Conservation (phyloP, 2,888 invertebrate genomes). For the Aethes cnicana region DNA sequence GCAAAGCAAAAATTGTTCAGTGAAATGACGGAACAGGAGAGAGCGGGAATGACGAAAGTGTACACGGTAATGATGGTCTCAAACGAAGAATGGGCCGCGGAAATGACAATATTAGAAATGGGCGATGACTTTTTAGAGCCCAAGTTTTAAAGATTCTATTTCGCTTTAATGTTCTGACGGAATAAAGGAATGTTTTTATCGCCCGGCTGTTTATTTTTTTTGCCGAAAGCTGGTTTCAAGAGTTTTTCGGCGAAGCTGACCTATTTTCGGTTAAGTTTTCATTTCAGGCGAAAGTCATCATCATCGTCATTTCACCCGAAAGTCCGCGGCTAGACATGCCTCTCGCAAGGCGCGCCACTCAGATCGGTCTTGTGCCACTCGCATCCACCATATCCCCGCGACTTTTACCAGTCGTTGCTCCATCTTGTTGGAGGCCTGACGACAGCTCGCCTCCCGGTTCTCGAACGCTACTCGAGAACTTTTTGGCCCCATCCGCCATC, state of each 20-base stretch:
- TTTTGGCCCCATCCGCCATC: too few relatives aligned
- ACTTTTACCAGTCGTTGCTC: too few relatives aligned
- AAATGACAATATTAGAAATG: slow-evolving; percentile 30
- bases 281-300: not conserved
- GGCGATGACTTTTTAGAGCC: slow-evolving; percentile 27
- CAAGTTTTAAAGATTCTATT: slow-evolving; percentile 23
- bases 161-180: slow-evolving; percentile 7
- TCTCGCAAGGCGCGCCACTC: too few relatives aligned
- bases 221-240: not conserved
- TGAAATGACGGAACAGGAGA: slow-evolving; percentile 13
- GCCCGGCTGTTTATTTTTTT: slow-evolving; percentile 1
- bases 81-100: slow-evolving; percentile 19
- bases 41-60: slow-evolving; percentile 27
- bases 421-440: too few relatives aligned
- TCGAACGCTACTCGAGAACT: too few relatives aligned
- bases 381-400: too few relatives aligned
- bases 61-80: slow-evolving; percentile 28
- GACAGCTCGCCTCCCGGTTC: too few relatives aligned
- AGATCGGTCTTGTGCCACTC: too few relatives aligned
- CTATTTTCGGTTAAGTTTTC: not conserved
- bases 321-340: too few relatives aligned
- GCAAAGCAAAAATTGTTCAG: slow-evolving; percentile 19
- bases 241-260: not conserved
- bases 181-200: slow-evolving; percentile 16
- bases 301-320: too few relatives aligned